Evolutionary conservation across 2,797 vertebrate species (phyloP), one percentile per base, ranked within the genome.

Genomic region (Pteronotus mesoamericanus): DNA sequence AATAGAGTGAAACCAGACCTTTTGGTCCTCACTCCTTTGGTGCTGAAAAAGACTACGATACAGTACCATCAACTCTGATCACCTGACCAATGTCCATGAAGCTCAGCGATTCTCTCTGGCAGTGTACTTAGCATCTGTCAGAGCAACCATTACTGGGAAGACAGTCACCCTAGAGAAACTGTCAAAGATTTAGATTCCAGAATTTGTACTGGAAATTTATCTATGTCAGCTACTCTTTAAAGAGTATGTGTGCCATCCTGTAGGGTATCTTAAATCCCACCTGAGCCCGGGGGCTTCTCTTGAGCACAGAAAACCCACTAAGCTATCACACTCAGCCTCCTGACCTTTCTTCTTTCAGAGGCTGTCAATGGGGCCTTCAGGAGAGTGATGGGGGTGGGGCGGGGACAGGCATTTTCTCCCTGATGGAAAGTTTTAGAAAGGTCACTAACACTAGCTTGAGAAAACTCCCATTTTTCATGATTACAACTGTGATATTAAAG

Each of bases 11-110:
- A 93, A 26, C 46, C 64, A 22, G n/a, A 39, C 68, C 64, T 84
- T 94, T 46, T 42, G 21, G 86, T 53, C 16, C 53, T 96, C 22
- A 59, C 39, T n/a, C 72, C 34, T 79, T 84, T 66, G 42, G 32
- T 96, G 93, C 97, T 37, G 14, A 92, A 95, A 96, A 97, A 71
- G 57, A 87, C 86, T 95, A 19, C 84, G 89, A 96, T 86, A 93
- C 22, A 74, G 24, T 77, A 80, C 34, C 89, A 91, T 91, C 83
- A 80, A 84, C 94, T 90, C 78, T 97, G 94, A 95, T 91, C 53
- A 94, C 91, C 80, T 96, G 53, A 95, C 69, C 82, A 44, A 95
- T 89, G 79, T 89, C 91, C 86, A 93, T 6, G 34, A 89, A 90
- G 24, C 34, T 84, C 71, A 89, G 55, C 14, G 14, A 94, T 90